A percentile compares a stretch with the other conserved stretches of the same genome.
phyloP scores from a whole-genome alignment of 2,797 vertebrate genomes.

The Loris lydekkerianus region DNA sequence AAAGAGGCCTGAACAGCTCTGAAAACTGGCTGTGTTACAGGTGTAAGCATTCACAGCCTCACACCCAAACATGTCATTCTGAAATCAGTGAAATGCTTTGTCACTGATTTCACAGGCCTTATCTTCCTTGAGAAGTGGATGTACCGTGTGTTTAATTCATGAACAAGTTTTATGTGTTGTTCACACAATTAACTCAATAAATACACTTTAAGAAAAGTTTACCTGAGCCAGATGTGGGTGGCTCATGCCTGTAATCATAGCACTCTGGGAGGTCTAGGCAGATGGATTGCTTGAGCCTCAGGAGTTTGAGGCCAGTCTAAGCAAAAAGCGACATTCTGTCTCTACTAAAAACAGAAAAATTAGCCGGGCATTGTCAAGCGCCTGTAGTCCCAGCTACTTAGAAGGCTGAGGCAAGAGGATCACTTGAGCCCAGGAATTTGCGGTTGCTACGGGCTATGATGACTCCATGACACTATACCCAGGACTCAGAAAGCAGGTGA shows the following conservation, averaged over 20 bases:
- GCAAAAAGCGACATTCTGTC: too few relatives aligned
- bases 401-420: too few relatives aligned
- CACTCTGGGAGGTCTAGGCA: too few relatives aligned
- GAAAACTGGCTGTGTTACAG: not conserved
- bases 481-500: not conserved
- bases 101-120: not conserved
- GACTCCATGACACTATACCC: too few relatives aligned
- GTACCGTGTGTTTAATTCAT: not conserved
- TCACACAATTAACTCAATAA: not conserved
- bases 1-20: slow-evolving; percentile 2
- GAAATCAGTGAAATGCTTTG: not conserved
- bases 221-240: not conserved
- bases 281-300: too few relatives aligned
- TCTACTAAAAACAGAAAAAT: too few relatives aligned
- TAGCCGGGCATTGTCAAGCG: too few relatives aligned
- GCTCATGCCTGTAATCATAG: too few relatives aligned
- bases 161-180: not conserved
- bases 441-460: too few relatives aligned
- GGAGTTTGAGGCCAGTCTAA: too few relatives aligned
- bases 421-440: too few relatives aligned
- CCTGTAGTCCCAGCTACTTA: too few relatives aligned
- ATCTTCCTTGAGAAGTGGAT: not conserved
- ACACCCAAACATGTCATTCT: not conserved
- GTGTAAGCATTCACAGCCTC: not conserved
- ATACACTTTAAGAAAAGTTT: not conserved